Evolutionary conservation across 2,888 invertebrate genomes (phyloP).

Genomic region (Ischnus inquisitorius): DNA sequence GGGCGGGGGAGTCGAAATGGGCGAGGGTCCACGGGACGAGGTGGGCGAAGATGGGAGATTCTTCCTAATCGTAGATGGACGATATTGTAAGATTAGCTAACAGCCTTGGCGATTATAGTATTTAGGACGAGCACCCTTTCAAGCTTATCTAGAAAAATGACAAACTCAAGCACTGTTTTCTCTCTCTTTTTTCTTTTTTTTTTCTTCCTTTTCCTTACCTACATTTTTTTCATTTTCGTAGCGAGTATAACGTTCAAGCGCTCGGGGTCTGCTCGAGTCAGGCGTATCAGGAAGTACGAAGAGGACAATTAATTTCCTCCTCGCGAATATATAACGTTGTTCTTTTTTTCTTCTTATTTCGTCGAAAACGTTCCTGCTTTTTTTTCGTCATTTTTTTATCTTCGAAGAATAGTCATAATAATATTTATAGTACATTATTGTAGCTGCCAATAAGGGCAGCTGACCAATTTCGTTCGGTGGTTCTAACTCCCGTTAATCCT

Average conservation of each 20-base stretch:
- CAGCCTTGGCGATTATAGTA: conserved; percentile 66
- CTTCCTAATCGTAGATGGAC: conserved; percentile 65
- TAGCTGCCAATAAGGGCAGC: conserved; percentile 62
- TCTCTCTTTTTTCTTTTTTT: conserved; percentile 28
- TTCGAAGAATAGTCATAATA: conserved; percentile 63
- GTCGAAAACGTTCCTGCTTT: conserved; percentile 4
- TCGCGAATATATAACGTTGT: conserved; percentile 47
- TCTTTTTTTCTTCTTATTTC: conserved; percentile 11
- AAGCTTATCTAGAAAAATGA: conserved; percentile 69
- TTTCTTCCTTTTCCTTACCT: conserved; percentile 37
- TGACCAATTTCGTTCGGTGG: conserved; percentile 58
- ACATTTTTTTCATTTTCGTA: conserved; percentile 51
- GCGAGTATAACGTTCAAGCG: conserved; percentile 64
- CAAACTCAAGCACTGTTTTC: conserved; percentile 64
- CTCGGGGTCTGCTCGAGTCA: conserved; percentile 54
- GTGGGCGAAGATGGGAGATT: neutral
- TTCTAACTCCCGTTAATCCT: conserved; percentile 39
- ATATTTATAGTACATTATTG: conserved; percentile 51
- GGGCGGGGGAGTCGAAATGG: neutral
- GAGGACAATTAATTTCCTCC: conserved; percentile 20
- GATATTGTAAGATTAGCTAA: conserved; percentile 64
- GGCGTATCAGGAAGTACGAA: conserved; percentile 49
- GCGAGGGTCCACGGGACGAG: conserved; percentile 24
- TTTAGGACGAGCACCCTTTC: conserved; percentile 70
- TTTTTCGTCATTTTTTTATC: neutral